Conservation (phyloP, 1,140 invertebrate species). For the Acromyrmex echinatior region DNA sequence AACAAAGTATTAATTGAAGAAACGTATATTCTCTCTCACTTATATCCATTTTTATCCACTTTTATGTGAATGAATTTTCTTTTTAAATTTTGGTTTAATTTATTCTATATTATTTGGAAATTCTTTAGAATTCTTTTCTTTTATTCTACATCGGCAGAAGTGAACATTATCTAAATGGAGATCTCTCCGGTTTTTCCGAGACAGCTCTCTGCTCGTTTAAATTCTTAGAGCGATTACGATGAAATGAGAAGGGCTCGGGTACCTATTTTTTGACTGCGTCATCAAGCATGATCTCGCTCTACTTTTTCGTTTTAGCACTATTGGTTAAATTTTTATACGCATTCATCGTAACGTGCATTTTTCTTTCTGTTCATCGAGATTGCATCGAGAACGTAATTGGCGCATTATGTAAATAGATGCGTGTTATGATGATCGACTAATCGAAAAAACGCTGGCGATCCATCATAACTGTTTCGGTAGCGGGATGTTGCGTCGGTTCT, state of each 20-base stretch:
- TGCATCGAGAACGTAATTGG: background rate
- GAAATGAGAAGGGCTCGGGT: background rate
- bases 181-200: too few species aligned
- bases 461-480: conserved; percentile 84
- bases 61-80: too few species aligned
- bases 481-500: conserved; percentile 79
- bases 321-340: background rate
- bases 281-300: background rate
- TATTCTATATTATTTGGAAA: too few species aligned
- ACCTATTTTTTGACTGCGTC: background rate
- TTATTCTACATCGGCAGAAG: too few species aligned
- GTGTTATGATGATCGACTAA: background rate
- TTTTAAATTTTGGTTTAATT: too few species aligned
- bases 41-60: too few species aligned
- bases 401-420: conserved; percentile 3
- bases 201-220: background rate
- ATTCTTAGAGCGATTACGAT: background rate
- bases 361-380: background rate
- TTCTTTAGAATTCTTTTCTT: too few species aligned
- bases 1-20: background rate
- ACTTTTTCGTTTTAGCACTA: conserved; percentile 5
- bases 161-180: too few species aligned
- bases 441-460: conserved; percentile 65
- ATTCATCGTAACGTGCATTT: background rate
- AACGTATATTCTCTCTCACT: background rate